Conservation (phyloP, 2,113 vertebrate genomes). For the Eublepharis macularius region DNA sequence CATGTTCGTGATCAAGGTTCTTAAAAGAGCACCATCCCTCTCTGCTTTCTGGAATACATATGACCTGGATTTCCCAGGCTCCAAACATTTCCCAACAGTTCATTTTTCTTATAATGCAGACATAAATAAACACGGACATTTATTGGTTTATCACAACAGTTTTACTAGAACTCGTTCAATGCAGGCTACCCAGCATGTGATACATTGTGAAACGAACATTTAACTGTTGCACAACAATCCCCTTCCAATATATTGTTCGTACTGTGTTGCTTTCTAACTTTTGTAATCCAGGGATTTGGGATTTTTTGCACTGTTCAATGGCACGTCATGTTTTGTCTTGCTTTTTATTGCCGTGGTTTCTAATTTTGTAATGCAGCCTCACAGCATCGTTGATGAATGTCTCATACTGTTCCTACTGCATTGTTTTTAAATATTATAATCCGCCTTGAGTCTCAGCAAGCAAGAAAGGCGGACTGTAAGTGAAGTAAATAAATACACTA, state of each 20-base stretch:
- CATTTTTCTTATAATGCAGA: background rate
- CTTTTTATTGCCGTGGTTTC: too few relatives aligned
- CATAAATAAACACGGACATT: background rate
- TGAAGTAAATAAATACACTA: background rate
- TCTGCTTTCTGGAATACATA: background rate
- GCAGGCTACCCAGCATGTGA: background rate
- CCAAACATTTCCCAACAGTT: background rate
- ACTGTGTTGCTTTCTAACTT: too few relatives aligned
- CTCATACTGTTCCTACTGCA: too few relatives aligned
- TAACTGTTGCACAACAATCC: background rate
- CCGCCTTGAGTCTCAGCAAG: too few relatives aligned
- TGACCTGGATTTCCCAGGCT: background rate
- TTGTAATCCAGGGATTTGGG: too few relatives aligned
- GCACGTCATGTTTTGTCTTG: too few relatives aligned
- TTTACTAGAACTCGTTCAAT: background rate
- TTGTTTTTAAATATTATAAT: too few relatives aligned
- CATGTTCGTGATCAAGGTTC: background rate
- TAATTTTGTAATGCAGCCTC: too few relatives aligned
- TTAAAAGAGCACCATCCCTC: background rate
- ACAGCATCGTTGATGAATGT: too few relatives aligned
- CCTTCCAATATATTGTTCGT: too few relatives aligned
- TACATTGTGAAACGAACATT: background rate
- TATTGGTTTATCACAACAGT: background rate
- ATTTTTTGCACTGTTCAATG: too few relatives aligned
- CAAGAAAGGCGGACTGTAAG: too few relatives aligned